A percentile compares a stretch with the other conserved stretches of the same genome.
These are phyloP conservation scores for Turnix velox DNA, from an alignment of 2,113 vertebrate species.

Conservation along the genomic window DNA sequence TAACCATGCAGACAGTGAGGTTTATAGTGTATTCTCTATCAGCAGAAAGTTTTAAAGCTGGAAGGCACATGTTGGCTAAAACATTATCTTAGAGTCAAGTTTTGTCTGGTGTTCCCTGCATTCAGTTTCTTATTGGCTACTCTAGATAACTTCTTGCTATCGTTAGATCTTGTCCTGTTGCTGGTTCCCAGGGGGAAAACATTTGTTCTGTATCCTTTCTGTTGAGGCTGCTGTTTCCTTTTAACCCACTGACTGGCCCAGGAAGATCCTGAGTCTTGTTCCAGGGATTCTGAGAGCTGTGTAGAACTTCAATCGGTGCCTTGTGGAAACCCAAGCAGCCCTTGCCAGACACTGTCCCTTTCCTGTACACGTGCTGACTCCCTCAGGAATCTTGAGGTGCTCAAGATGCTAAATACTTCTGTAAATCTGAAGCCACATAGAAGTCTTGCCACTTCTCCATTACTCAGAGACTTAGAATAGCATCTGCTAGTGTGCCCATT, in stretches of 20 bases:
- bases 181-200: background rate
- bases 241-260: fast-evolving
- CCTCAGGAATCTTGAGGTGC: background rate
- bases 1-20: background rate
- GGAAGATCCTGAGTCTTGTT: background rate
- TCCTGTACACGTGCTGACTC: fast-evolving
- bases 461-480: background rate
- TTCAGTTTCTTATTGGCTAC: background rate
- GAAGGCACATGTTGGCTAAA: background rate
- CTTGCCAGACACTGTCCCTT: background rate
- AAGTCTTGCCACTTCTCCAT: background rate
- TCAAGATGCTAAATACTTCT: no score
- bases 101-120: background rate
- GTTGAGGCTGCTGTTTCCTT: background rate
- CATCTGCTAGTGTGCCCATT: fast-evolving
- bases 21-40: background rate
- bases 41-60: background rate
- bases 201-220: background rate
- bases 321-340: background rate
- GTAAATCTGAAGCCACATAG: fast-evolving
- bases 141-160: background rate
- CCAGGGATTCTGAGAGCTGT: background rate
- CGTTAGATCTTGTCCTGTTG: background rate
- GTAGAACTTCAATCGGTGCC: background rate
- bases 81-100: no score